phyloP scores from a whole-genome alignment of 2,113 vertebrate genomes.

The Suricata suricatta region DNA sequence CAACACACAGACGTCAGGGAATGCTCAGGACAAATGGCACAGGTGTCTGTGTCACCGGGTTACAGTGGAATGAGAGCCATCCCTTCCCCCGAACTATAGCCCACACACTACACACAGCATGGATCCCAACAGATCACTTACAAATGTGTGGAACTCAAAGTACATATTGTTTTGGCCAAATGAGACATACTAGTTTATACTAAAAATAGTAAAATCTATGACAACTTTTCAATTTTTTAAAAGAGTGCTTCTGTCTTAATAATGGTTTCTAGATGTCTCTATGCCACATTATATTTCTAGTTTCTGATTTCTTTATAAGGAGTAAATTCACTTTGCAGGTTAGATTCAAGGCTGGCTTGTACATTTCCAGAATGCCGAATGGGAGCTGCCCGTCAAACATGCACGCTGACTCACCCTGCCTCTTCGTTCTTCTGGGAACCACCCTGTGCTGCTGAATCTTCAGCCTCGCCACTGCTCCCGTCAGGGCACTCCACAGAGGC shows the following conservation, averaged over 20 bases:
- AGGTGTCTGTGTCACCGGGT: slow-evolving; percentile 56
- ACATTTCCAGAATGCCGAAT: neutral
- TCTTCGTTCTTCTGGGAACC: slow-evolving; percentile 88
- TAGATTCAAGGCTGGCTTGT: neutral
- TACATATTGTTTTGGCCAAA: slow-evolving; percentile 2
- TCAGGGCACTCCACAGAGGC: slow-evolving; percentile 85
- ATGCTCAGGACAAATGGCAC: slow-evolving; percentile 29
- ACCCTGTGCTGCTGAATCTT: slow-evolving; percentile 81
- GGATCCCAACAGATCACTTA: neutral
- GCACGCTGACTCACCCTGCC: slow-evolving; percentile 68
- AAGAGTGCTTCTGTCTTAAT: neutral
- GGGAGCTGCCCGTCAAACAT: neutral
- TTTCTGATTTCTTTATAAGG: slow-evolving; percentile 46
- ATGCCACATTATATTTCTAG: neutral
- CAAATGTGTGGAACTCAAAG: neutral
- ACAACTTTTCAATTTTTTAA: slow-evolving; percentile 60
- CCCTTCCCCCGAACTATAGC: neutral
- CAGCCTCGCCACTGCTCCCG: slow-evolving; percentile 85
- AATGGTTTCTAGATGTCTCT: neutral
- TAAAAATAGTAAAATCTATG: slow-evolving; percentile 43
- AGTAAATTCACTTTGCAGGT: neutral
- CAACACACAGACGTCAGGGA: neutral
- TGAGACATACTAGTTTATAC: slow-evolving; percentile 55
- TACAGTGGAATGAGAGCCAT: neutral
- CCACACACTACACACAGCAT: slow-evolving; percentile 34